These are phyloP conservation scores for Drosophila ercepeae DNA, from an alignment of 1,140 invertebrate genomes.

Conservation along the genomic window DNA sequence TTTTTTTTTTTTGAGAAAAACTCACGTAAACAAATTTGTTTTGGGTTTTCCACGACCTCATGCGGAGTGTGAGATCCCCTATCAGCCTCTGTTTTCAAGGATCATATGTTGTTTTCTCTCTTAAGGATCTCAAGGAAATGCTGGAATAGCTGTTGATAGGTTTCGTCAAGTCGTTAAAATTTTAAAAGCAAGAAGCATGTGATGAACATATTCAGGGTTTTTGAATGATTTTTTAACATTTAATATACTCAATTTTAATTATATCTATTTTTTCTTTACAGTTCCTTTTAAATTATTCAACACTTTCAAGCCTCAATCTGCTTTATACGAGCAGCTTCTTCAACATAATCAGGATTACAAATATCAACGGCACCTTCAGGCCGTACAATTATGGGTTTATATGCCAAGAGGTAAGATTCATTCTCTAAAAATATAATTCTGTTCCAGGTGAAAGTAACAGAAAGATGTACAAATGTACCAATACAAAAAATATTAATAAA, in stretches of 20 bases:
- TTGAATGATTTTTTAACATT: background rate
- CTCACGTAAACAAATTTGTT: constrained; percentile 76
- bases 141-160: constrained; percentile 40
- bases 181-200: constrained; percentile 28
- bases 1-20: constrained; percentile 43
- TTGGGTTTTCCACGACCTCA: constrained; percentile 64
- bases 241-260: background rate
- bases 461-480: background rate
- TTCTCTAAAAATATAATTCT: background rate
- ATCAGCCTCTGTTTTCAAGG: constrained; percentile 10
- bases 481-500: background rate
- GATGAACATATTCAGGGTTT: constrained; percentile 18
- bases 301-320: constrained; percentile 25
- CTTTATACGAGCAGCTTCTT: constrained; percentile 30
- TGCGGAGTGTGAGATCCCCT: constrained; percentile 40
- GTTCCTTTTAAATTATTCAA: constrained; percentile 38
- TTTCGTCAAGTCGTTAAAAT: constrained; percentile 42
- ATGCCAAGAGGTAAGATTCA: constrained; percentile 62
- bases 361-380: constrained; percentile 59
- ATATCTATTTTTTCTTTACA: constrained; percentile 35
- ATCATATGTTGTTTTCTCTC: constrained; percentile 49
- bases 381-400: constrained; percentile 80
- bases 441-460: background rate
- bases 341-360: constrained; percentile 10
- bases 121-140: constrained; percentile 25